Percentiles rank a stretch among this genome's conserved stretches.
Conservation (phyloP, 2,888 invertebrate species). For the Synergus itoensis region DNA sequence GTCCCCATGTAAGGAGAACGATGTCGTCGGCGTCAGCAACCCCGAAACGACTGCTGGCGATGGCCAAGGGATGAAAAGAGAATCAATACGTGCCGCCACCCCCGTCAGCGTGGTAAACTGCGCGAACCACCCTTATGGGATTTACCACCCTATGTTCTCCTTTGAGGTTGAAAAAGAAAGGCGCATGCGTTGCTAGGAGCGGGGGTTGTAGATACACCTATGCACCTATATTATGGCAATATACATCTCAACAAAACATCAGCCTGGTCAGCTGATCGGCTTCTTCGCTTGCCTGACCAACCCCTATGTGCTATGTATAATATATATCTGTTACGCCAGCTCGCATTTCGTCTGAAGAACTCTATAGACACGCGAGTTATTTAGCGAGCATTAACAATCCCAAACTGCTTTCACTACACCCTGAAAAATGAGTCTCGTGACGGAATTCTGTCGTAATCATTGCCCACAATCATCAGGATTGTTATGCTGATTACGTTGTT, state of each 20-base stretch:
- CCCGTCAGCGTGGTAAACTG: slow-evolving; percentile 67
- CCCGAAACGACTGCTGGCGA: slow-evolving; percentile 52
- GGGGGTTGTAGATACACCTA: background rate
- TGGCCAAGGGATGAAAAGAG: slow-evolving; percentile 63
- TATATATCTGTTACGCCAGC: background rate
- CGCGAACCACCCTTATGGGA: slow-evolving; percentile 73
- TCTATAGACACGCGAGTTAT: slow-evolving; percentile 6
- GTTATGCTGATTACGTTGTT: background rate
- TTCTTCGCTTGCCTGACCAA: slow-evolving; percentile 27
- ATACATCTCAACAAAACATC: slow-evolving; percentile 77
- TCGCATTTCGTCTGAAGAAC: background rate
- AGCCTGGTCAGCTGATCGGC: slow-evolving; percentile 64
- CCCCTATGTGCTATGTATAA: background rate
- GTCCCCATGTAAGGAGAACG: slow-evolving; percentile 33
- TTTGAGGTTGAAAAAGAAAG: slow-evolving; percentile 45
- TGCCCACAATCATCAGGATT: background rate
- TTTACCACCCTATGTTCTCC: slow-evolving; percentile 47
- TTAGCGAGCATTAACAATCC: background rate
- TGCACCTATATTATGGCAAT: background rate
- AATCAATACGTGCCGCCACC: slow-evolving; percentile 75
- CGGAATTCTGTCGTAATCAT: background rate
- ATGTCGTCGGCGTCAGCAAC: slow-evolving; percentile 50
- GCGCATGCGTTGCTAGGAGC: slow-evolving; percentile 74
- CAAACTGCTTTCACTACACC: background rate
- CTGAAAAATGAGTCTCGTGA: background rate